Evolutionary conservation across 2,888 invertebrate species (phyloP), one percentile per base, ranked within the genome.

Genomic region (Parthenolecanium corni): DNA sequence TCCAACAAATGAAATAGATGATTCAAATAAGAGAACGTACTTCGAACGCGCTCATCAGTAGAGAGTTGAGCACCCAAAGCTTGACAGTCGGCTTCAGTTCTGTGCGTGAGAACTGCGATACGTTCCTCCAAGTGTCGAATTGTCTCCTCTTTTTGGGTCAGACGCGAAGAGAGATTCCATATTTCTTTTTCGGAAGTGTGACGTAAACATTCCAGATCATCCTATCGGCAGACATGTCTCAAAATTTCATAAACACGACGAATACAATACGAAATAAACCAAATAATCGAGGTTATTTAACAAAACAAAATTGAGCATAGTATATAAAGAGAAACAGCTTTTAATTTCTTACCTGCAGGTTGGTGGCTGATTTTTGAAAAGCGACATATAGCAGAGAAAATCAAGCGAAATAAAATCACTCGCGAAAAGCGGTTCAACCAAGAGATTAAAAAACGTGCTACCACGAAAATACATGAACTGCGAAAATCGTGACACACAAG

Each of bases 91-190:
- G 70, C 69, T 56, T 69, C 73, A 67, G 69, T 74, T 69, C 73
- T 75, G 72, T 69, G 79, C 69, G 73, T 80, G 73, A 80, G 77
- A 64, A 75, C 81, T 69, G 73, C 82, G 70, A 78, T 74, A 73
- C 82, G 72, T 74, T 82, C 80, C 72, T 82, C 72, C 72, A 89
- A 75, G 72, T 88, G 86, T 0, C 83, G 78, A 24, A 85, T 82
- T 68, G 86, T 83, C 69, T 87, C 87, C 69, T 88, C 84, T 4
- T 83, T 82, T 67, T 80, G 81, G n/a, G 86, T 82, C 65, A 86
- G 73, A 62, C 83, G 82, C 21, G 82, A 81, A 14, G 82, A 80
- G 64, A 87, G 73, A 67, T 82, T 80, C 16, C 82, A 80, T 62
- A 84, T 80, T 71, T 86, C 86, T 44, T 84, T 79, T 52, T 86